Percentiles rank a stretch among this genome's conserved stretches.
Evolutionary conservation across 92 coral and sea anemone species (phyloP).

Genomic region (Phymanthus crucifer): DNA sequence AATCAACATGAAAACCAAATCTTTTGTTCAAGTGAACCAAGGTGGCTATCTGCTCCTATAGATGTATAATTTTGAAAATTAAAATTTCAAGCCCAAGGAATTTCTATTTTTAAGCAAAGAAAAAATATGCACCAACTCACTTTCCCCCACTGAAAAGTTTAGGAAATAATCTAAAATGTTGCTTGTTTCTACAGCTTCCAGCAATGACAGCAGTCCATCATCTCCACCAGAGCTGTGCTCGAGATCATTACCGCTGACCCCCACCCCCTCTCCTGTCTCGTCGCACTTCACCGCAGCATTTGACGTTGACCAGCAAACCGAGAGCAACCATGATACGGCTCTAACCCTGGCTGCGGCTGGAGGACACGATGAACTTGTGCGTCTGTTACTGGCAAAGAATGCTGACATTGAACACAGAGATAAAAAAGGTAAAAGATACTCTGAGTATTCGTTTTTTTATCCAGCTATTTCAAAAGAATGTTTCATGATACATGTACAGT

Average conservation of each 20-base stretch:
- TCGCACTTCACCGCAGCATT: constrained; percentile 89
- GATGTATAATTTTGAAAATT: no score
- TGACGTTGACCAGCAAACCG: constrained; percentile 98
- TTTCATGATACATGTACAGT: no score
- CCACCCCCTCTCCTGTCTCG: constrained; percentile 97
- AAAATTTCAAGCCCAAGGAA: no score
- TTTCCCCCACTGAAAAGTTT: no score
- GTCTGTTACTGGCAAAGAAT: constrained; percentile 75
- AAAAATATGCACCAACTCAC: no score
- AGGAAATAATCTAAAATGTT: background rate
- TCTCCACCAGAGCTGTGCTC: constrained; percentile 79
- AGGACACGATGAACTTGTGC: constrained; percentile 96
- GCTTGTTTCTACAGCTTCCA: constrained; percentile 44
- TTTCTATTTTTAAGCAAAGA: no score
- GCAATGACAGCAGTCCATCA: constrained; percentile 78
- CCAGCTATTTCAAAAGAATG: no score
- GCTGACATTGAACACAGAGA: constrained; percentile 93
- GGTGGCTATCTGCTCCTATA: no score
- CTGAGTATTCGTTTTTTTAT: background rate
- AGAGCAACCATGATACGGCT: constrained; percentile 97
- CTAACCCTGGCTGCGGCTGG: constrained; percentile 97
- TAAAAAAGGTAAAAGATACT: constrained; percentile 75
- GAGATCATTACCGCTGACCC: constrained; percentile 87
- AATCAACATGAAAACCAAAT: no score
- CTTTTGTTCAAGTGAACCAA: no score